Base-by-base conservation (phyloP, 2,113 vertebrate species). In the Ptychochromis oligacanthus region DNA sequence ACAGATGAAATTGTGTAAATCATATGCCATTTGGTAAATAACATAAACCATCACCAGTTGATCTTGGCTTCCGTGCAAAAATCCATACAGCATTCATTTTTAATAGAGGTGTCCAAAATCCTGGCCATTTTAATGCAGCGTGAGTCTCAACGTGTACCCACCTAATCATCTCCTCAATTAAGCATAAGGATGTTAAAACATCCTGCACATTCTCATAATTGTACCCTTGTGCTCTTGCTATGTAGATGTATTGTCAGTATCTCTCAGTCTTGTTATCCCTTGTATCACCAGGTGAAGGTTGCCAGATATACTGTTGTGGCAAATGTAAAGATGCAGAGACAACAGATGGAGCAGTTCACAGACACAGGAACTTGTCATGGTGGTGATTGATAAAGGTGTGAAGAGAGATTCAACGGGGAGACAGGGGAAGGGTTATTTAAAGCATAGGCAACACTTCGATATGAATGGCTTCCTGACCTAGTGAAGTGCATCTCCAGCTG, bases 281-380 rank as follows among this genome's bases (percentile, higher is more conserved):
- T 76, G 46, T 52, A 80, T 79, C 81, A 81, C 31, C 18, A 20
- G 55, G 52, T 87, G 76, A 77, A 80, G 62, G 82, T 78, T 87
- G 77, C 77, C 90, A 80, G 80, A 84, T 81, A 78, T 76, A 75
- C 78, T 40, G 75, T 82, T 65, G 78, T 81, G 60, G 80, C 52
- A 89, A 88, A 87, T 52, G 60, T 83, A 81, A 76, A 93, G 79
- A 91, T 75, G 60, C 67, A 61, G 57, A 80, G 82, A 88, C 86
- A 88, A 88, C 89, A 93, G 89, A 93, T 93, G 91, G 91, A 93
- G 82, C 70, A 14, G 65, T 79, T 90, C 81, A 22, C 91, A 91
- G 91, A 94, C 88, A 89, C 87, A 80, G 89, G 88, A 91, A 92
- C 61, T 83, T 82, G 85, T 86, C 91, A 86, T 11, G 75, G 38